A percentile compares a stretch with the other conserved stretches of the same genome.
Conservation (phyloP, 2,888 invertebrate genomes). For the Caenorhabditis auriculariae region DNA sequence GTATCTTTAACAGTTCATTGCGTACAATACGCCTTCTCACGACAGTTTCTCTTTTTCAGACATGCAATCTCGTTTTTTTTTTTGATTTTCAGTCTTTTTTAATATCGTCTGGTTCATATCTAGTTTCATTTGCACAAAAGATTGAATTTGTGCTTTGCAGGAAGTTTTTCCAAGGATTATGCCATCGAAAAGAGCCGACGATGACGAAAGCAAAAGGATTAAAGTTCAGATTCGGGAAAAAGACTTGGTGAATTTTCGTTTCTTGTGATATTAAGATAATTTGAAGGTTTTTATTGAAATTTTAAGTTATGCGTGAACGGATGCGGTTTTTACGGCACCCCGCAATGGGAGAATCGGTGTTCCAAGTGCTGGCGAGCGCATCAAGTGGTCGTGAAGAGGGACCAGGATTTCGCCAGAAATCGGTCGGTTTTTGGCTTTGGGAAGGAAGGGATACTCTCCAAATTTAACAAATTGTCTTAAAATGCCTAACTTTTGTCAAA, state of each 20-base stretch:
- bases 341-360: constrained; percentile 95
- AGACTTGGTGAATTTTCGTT: constrained; percentile 23
- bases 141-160: too few relatives aligned
- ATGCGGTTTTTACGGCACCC: constrained; percentile 95
- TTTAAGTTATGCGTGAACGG: constrained; percentile 69
- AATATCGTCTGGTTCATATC: too few relatives aligned
- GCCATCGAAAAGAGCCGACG: too few relatives aligned
- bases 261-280: constrained; percentile 3
- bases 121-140: too few relatives aligned
- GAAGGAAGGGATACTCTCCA: not conserved
- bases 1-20: too few relatives aligned
- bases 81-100: too few relatives aligned
- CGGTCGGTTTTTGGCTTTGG: constrained; percentile 10
- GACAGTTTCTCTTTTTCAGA: too few relatives aligned
- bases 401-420: constrained; percentile 61
- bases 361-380: constrained; percentile 88
- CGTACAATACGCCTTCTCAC: too few relatives aligned
- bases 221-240: constrained; percentile 39
- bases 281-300: not conserved
- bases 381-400: constrained; percentile 62
- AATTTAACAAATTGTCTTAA: not conserved
- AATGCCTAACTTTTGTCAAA: too few relatives aligned
- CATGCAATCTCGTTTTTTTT: too few relatives aligned
- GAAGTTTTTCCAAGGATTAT: too few relatives aligned
- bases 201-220: constrained; percentile 31